Base-by-base conservation (phyloP, 2,797 vertebrate species). In the Bufotes viridis region DNA sequence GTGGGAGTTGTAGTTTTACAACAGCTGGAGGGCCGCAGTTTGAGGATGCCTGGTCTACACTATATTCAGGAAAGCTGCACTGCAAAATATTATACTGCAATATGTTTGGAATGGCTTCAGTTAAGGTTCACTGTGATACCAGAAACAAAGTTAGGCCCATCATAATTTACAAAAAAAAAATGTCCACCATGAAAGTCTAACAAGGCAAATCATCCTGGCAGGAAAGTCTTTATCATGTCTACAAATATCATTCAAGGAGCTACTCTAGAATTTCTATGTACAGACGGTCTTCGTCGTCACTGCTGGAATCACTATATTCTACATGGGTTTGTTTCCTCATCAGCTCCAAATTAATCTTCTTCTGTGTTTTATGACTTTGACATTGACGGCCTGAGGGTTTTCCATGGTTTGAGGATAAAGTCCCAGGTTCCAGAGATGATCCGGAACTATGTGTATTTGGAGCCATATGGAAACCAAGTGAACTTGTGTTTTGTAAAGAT, bases 221-320 rank as follows among this genome's bases (percentile, higher is more conserved):
- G 42, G 53, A 53, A 55, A 53, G 57, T 29, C 0, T 51, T 18
- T 67, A 49, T 51, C 20, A 53, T 17, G 34, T 65, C 7, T 7
- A 24, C 53, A 51, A 26, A 0, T 15, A 20, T 51, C 34, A 15
- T 81, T n/a, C 61, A 55, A n/a, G 9, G 22, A 12, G 29, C 11
- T 85, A 42, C n/a, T 85, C 42, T 51, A 65, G 14, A 78, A 96
- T 91, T 87, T 96, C 95, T 90, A 96, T 96, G 75, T 96, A 92
- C 0, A 96, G 90, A n/a, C 95, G 92, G 51, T 95, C 95, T 88
- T 96, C 95, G 3, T 96, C 95, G 0, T 96, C 95, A 0, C 95
- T 96, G 88, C 95, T 96, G n/a, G 90, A 91, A 84, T 96, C 95
- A 0, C 94, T 94, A 0, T 94, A 92, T 69, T 96, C 94, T 81